Conservation (phyloP, 1,140 invertebrate species). For the Drosophila novamexicana region DNA sequence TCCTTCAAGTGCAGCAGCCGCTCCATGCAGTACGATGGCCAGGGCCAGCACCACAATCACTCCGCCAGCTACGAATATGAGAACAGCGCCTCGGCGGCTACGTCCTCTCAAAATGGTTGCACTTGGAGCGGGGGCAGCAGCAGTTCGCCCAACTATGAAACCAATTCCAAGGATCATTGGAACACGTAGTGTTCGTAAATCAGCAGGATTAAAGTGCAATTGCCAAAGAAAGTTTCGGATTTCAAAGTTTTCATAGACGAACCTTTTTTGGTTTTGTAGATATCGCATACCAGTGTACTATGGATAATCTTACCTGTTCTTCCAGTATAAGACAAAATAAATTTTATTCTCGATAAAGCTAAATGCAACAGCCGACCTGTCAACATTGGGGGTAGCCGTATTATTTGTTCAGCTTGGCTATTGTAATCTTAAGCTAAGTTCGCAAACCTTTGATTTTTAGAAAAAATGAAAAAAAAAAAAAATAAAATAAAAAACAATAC, state of each 20-base stretch:
- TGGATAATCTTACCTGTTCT: neutral
- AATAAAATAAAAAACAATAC: neutral
- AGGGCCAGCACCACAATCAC: slow-evolving; percentile 15
- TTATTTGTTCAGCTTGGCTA: slow-evolving; percentile 6
- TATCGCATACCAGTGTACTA: slow-evolving; percentile 1
- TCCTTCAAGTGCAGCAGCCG: slow-evolving; percentile 43
- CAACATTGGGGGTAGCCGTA: neutral
- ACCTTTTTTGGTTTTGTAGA: neutral
- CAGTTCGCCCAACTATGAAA: slow-evolving; percentile 60
- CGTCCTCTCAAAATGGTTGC: slow-evolving; percentile 62
- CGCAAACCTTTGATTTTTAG: neutral
- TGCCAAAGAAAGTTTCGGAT: slow-evolving; percentile 31
- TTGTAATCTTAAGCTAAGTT: slow-evolving; percentile 2
- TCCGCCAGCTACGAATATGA: slow-evolving; percentile 37
- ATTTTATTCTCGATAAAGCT: slow-evolving; percentile 3
- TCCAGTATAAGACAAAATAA: neutral
- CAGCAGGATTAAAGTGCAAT: slow-evolving; percentile 7
- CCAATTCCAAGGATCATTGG: slow-evolving; percentile 65
- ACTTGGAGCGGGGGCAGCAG: slow-evolving; percentile 71
- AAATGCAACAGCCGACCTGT: neutral
- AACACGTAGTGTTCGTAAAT: slow-evolving; percentile 46
- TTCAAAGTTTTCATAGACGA: neutral
- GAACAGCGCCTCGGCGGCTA: slow-evolving; percentile 39
- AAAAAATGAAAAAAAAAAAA: neutral
- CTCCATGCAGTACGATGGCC: slow-evolving; percentile 35